These are phyloP conservation scores for Vimba vimba DNA, from an alignment of 2,113 vertebrate genomes.

Conservation along the genomic window DNA sequence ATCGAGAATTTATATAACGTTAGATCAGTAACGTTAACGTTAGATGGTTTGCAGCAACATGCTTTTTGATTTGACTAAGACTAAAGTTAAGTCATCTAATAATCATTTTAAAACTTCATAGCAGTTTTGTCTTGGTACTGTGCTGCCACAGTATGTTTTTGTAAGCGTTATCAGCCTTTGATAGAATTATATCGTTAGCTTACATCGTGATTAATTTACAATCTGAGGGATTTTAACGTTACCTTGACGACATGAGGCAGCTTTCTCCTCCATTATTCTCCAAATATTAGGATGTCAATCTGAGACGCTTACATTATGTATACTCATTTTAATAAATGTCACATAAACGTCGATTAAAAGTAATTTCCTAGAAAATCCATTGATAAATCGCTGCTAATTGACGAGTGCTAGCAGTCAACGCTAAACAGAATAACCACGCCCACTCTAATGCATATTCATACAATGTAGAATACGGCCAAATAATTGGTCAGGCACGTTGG, in stretches of 20 bases:
- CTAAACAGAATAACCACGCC: not conserved
- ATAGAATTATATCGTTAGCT: no score
- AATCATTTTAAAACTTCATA: not conserved
- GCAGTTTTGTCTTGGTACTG: not conserved
- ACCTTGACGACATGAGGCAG: not conserved
- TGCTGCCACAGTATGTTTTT: not conserved
- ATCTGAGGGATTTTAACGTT: not conserved
- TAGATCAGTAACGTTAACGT: no score
- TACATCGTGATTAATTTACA: no score
- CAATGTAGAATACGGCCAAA: not conserved
- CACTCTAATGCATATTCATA: not conserved
- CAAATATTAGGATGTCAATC: not conserved
- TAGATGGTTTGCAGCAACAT: no score
- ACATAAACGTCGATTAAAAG: not conserved
- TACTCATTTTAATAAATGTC: not conserved
- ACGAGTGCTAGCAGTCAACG: not conserved
- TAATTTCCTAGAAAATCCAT: not conserved
- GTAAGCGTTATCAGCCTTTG: not conserved
- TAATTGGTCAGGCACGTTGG: not conserved
- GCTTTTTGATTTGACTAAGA: not conserved
- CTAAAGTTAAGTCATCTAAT: not conserved
- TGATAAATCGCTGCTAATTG: not conserved
- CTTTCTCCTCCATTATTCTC: constrained; percentile 6
- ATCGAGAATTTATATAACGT: no score
- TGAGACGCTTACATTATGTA: not conserved